Base-by-base conservation (phyloP, 1,140 invertebrate genomes). In the Diorhabda elongata region DNA sequence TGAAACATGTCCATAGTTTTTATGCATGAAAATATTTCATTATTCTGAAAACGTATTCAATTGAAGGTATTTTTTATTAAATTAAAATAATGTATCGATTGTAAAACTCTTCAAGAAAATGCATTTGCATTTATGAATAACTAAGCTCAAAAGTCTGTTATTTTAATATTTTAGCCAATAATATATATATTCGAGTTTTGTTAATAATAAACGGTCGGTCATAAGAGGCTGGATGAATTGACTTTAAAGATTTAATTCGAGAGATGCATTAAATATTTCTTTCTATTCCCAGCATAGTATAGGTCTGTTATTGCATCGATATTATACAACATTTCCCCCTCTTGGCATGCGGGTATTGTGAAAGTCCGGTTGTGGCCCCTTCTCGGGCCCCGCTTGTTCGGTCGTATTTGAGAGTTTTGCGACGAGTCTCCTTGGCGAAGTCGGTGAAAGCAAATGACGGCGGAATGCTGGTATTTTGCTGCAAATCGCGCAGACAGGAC, bases 281-380 rank as follows among this genome's bases (percentile, higher is more conserved):
- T 65, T 65, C 64, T 65, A 65, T 65, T 65, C 64, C 64, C 64
- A 65, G 64, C 64, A 57, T 65, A 65, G 64, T 65, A 57, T 65
- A 65, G 64, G 68, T 65, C 69, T 69, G 67, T 59, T 74, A 77
- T 77, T 77, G 70, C 73, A 70, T 66, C 66, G 68, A 68, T 75
- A 76, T 77, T 77, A 75, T 76, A 78, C 76, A 78, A 77, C 75
- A 73, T 69, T 71, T 73, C 70, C 70, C 73, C 76, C 75, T 66
- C 69, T 69, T 62, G 58, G 42, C 7, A 62, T 60, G 67, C 58
- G 63, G 65, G 72, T 73, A 74, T 74, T 74, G 76, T 75, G 76
- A 77, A 77, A 77, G 76, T 77, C 65, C 71, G 69, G 71, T 77
- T 72, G 73, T 41, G 74, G 73, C 74, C 76, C 76, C 76, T 71